Evolutionary conservation across 2,797 vertebrate genomes (phyloP).

Genomic region (Catostomus latipinnis): DNA sequence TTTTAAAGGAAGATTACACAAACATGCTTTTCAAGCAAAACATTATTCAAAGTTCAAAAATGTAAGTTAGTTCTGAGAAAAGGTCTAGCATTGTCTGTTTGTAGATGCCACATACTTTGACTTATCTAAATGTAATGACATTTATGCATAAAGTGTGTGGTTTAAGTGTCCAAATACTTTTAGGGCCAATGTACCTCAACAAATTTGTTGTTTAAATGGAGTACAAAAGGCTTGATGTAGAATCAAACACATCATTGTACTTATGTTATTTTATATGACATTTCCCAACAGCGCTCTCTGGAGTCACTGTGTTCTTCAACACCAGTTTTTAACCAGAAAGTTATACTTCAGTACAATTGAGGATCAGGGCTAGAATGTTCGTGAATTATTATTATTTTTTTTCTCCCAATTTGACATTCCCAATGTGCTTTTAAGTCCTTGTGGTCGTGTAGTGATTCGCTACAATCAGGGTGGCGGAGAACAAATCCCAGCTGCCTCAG

Average conservation of each 20-base stretch:
- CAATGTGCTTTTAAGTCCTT: no score
- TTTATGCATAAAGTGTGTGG: not conserved
- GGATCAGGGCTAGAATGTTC: not conserved
- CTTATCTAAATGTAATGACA: not conserved
- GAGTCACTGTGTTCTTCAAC: conserved; percentile 8
- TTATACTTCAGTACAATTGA: not conserved
- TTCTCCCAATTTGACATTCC: no score
- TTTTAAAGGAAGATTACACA: no score
- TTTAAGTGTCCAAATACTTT: not conserved
- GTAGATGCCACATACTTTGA: not conserved
- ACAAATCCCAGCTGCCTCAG: no score
- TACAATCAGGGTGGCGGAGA: no score
- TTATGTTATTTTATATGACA: not conserved
- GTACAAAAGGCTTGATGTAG: no score
- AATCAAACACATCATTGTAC: not conserved
- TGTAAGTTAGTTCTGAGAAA: not conserved
- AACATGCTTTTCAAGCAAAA: not conserved
- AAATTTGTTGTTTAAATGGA: no score
- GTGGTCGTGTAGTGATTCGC: no score
- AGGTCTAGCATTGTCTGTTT: not conserved
- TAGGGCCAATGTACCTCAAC: not conserved
- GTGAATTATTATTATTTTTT: no score
- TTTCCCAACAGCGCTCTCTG: conserved; percentile 1
- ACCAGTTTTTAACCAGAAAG: not conserved
- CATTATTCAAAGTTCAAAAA: not conserved